Base-by-base conservation (phyloP, 64 coral and sea anemone genomes). In the Actinia tenebrosa region DNA sequence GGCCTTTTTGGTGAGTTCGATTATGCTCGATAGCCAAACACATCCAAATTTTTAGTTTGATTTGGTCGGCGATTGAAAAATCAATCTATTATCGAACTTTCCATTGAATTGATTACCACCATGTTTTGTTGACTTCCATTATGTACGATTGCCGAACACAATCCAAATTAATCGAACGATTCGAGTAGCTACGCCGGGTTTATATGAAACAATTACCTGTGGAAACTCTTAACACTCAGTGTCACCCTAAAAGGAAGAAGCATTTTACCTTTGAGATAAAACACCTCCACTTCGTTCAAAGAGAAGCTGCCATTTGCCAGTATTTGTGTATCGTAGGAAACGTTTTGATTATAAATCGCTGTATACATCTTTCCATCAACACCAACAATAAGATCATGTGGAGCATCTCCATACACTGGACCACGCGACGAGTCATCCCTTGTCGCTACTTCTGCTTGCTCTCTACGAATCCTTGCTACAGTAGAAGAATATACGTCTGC, bases 361-460 rank as follows among this genome's bases (percentile, higher is more conserved):
- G 3, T 8, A 20, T 22, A 30, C 89, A 90, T 85, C 47, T 56
- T 78, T 11, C 83, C 89, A 47, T 60, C 18, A 53, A 50, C 30
- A 44, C 89, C 89, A 45, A 90, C 84, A 22, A 78, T 53, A 84
- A 90, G 56, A 90, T 90, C 89, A 83, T 83, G 81, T 13, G 82
- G 81, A 78, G 72, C 46, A 75, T 90, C 69, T 2, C 89, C 89
- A 78, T 78, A 90, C 52, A 84, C 71, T 2, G 64, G 83, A 22
- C 89, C 89, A 55, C 23, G 55, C 15, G 53, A 85, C 10, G 44
- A 7, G 3, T 61, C 30, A 54, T 59, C 52, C 7, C 54, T 64
- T 18, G 83, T 85, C 5, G 83, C 17, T 4, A 85, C 83, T 44
- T 85, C 54, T 5, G 30, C 53, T 2, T 85, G 60, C 15, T 85